Percentiles rank a stretch among this genome's conserved stretches.
These are phyloP conservation scores for Eospalax fontanierii DNA, from an alignment of 2,797 vertebrate species.

Conservation along the genomic window DNA sequence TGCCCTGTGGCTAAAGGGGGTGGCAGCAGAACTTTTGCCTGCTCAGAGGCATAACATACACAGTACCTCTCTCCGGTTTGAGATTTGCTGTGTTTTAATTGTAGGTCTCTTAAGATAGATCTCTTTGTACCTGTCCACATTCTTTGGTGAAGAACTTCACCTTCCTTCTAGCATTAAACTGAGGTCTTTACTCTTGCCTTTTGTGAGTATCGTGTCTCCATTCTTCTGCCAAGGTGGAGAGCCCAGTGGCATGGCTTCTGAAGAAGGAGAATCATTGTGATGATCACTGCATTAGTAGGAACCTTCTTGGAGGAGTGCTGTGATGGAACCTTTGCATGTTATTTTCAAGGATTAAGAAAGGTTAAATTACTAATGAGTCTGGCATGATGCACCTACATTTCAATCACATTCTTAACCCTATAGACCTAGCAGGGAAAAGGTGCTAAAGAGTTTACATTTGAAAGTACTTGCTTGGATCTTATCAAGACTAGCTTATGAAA, in stretches of 20 bases:
- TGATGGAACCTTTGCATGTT: slow-evolving; percentile 46
- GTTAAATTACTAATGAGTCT: slow-evolving; percentile 78
- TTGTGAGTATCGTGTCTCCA: slow-evolving; percentile 78
- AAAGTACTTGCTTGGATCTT: slow-evolving; percentile 33
- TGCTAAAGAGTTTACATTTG: not conserved
- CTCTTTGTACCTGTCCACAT: slow-evolving; percentile 82
- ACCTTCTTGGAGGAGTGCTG: slow-evolving; percentile 49
- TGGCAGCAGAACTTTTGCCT: slow-evolving; percentile 35
- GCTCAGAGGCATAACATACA: slow-evolving; percentile 69
- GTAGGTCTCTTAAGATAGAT: slow-evolving; percentile 83
- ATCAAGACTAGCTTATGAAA: slow-evolving; percentile 60
- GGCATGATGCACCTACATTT: slow-evolving; percentile 61
- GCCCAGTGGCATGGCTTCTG: slow-evolving; percentile 38
- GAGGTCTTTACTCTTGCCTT: slow-evolving; percentile 67
- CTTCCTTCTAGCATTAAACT: slow-evolving; percentile 72
- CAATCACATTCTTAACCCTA: slow-evolving; percentile 70
- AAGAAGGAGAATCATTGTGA: slow-evolving; percentile 61
- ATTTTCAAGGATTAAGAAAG: slow-evolving; percentile 78
- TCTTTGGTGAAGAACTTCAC: slow-evolving; percentile 78
- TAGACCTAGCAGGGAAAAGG: slow-evolving; percentile 30
- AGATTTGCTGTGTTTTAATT: slow-evolving; percentile 79
- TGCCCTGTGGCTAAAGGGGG: slow-evolving; percentile 58
- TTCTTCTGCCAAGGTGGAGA: slow-evolving; percentile 74
- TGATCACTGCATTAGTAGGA: slow-evolving; percentile 36
- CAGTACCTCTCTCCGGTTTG: slow-evolving; percentile 55